phyloP scores from a whole-genome alignment of 2,113 vertebrate genomes.

The Ploceus nigricollis region DNA sequence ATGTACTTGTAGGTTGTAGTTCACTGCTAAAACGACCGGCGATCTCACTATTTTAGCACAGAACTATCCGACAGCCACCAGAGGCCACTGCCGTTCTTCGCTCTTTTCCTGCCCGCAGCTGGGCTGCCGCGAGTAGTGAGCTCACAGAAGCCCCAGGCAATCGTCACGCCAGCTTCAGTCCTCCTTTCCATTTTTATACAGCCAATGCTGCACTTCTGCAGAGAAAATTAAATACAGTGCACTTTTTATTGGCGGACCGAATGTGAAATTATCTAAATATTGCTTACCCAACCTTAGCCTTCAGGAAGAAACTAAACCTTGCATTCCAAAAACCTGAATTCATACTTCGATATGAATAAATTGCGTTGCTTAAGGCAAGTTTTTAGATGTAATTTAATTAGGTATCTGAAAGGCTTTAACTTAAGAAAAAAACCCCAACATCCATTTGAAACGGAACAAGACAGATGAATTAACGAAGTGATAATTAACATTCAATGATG shows the following conservation, averaged over 20 bases:
- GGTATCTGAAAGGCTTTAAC: background rate
- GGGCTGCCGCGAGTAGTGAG: background rate
- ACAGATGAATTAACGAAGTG: background rate
- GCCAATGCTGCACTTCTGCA: background rate
- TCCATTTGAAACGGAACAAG: background rate
- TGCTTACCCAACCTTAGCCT: background rate
- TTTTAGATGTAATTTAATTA: background rate
- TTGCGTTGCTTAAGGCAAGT: background rate
- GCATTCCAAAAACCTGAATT: background rate
- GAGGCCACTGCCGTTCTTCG: constrained; percentile 51
- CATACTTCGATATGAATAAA: background rate
- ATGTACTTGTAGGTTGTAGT: background rate
- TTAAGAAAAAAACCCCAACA: background rate
- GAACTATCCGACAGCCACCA: background rate
- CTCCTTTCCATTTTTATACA: background rate
- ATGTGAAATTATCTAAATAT: background rate
- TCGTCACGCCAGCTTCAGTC: background rate
- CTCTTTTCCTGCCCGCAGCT: background rate
- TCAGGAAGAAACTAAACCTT: background rate
- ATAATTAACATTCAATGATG: background rate
- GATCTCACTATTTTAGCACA: background rate
- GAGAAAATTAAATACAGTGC: background rate
- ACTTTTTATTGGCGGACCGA: background rate
- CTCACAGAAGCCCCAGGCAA: background rate
- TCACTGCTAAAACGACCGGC: background rate